A percentile compares a stretch with the other conserved stretches of the same genome.
phyloP scores from a whole-genome alignment of 2,888 invertebrate genomes.

The Leptopterna dolabrata region DNA sequence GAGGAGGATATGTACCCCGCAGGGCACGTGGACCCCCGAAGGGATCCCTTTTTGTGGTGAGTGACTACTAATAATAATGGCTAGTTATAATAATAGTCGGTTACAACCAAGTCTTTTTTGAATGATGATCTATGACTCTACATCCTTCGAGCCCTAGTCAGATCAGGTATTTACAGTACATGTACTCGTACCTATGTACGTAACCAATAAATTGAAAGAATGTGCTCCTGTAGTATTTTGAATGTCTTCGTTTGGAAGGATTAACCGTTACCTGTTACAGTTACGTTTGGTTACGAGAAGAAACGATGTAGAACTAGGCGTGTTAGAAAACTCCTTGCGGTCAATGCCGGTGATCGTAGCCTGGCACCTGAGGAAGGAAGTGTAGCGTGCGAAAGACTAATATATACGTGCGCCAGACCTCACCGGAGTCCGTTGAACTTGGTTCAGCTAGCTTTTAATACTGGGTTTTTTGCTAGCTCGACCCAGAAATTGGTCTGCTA shows the following conservation, averaged over 20 bases:
- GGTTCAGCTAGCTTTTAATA: background rate
- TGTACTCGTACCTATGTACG: no score
- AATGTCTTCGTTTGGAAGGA: background rate
- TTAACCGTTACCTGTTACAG: background rate
- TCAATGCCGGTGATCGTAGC: background rate
- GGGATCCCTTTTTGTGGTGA: slow-evolving; percentile 96
- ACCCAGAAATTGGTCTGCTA: background rate
- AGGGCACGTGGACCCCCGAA: slow-evolving; percentile 86
- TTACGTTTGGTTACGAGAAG: background rate
- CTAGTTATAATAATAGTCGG: no score
- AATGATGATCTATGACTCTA: no score
- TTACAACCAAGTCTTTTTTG: no score
- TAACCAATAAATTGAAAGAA: no score
- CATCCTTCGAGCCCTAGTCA: no score
- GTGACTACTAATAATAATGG: slow-evolving; percentile 66
- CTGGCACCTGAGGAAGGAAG: background rate
- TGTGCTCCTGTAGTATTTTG: background rate
- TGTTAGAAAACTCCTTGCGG: background rate
- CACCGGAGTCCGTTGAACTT: slow-evolving; percentile 24
- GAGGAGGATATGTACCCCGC: slow-evolving; percentile 77
- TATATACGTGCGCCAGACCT: background rate
- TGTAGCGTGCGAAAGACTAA: slow-evolving; percentile 14
- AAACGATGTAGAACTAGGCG: background rate
- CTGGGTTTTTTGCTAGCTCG: background rate
- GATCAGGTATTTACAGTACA: no score